phyloP scores from a whole-genome alignment of 2,888 invertebrate species.

The Carterocephalus palaemon region DNA sequence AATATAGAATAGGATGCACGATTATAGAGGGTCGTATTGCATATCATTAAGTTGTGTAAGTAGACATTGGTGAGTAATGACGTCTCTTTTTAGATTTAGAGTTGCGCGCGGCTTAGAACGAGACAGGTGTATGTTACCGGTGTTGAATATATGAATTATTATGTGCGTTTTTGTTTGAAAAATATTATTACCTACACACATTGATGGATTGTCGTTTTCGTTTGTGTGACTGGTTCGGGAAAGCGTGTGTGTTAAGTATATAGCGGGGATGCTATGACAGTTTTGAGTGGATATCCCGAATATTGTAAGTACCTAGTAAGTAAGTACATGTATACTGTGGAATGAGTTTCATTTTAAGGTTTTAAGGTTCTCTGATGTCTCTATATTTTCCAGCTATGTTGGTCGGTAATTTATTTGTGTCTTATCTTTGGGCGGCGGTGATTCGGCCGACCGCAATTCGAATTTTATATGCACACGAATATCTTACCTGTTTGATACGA shows the following conservation, averaged over 20 bases:
- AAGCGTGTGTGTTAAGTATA: background rate
- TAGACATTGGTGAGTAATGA: slow-evolving; percentile 33
- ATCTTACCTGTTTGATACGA: too few relatives aligned
- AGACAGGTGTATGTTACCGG: slow-evolving; percentile 31
- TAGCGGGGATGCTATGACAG: too few relatives aligned
- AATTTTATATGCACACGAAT: too few relatives aligned
- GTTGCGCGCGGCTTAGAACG: slow-evolving; percentile 28
- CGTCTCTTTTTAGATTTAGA: slow-evolving; percentile 42
- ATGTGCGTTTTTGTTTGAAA: slow-evolving; percentile 42
- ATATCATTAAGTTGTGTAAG: slow-evolving; percentile 57
- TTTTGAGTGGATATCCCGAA: too few relatives aligned
- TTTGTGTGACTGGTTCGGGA: slow-evolving; percentile 29
- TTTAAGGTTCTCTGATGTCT: too few relatives aligned
- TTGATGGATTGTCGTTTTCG: slow-evolving; percentile 32
- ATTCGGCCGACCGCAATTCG: too few relatives aligned
- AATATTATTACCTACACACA: slow-evolving; percentile 36
- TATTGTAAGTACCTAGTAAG: too few relatives aligned
- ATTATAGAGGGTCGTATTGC: slow-evolving; percentile 56
- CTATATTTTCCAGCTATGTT: too few relatives aligned
- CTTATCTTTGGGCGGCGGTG: too few relatives aligned
- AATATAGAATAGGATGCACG: slow-evolving; percentile 37
- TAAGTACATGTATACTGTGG: too few relatives aligned
- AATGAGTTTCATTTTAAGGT: too few relatives aligned
- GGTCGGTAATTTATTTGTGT: too few relatives aligned
- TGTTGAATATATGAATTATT: slow-evolving; percentile 44